Base-by-base conservation (phyloP, 2,888 invertebrate genomes). In the Athalia cordata region DNA sequence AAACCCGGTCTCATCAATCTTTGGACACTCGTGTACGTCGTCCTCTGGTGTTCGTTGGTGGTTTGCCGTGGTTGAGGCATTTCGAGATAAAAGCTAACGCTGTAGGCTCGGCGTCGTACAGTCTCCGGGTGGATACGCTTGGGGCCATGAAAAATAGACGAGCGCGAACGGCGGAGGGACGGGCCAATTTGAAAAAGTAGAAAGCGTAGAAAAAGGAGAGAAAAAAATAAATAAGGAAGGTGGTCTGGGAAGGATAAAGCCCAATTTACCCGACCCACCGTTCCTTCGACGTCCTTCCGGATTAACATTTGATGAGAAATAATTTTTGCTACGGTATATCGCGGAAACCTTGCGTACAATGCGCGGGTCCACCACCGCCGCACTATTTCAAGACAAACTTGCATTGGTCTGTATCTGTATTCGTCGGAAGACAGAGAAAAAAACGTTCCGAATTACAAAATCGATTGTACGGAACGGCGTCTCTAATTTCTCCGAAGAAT, bases 141-240 rank as follows among this genome's bases (percentile, higher is more conserved):
- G 75, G 75, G 72, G 75, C 64, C 64, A 52, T 75, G 75, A 75
- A 75, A 75, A 75, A 75, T 75, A 75, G 64, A 75, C 72, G 72
- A 57, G 45, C 15, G 11, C 13, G 47, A 59, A 47, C 47, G 59
- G 59, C 72, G n/a, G 57, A 59, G 43, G 72, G 57, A 57, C 57
- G 59, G 59, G 43, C 43, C 50, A 62, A 75, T 75, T 64, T 64
- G 75, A 75, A 64, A 64, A 75, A 75, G 64, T 75, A 49, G 62
- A 43, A 75, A 62, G 49, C 62, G 50, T 64, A 61, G 64, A 75
- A 64, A 62, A 64, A 64, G 49, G 49, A 64, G 62, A 11, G 50
- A 11, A 64, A 13, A 11, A 15, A 29, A 29, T 11, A 13, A n/a
- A 61, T 11, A 61, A n/a, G 61, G 29, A 29, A 29, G 29, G 29